phyloP scores from a whole-genome alignment of 2,888 invertebrate genomes.

The Sarcophaga rosellei region DNA sequence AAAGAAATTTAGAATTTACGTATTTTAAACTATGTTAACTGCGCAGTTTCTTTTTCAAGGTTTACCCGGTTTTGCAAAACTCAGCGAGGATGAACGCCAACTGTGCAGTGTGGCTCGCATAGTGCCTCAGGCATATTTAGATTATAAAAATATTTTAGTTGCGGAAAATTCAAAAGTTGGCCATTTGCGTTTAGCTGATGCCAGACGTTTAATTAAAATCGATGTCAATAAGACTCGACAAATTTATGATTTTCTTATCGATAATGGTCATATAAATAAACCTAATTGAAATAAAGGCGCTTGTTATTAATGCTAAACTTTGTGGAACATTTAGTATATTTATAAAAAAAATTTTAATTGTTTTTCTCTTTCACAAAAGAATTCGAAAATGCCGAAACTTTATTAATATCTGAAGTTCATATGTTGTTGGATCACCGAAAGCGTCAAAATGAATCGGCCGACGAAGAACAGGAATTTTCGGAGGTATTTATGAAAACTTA shows the following conservation, averaged over 20 bases:
- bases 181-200: slow-evolving; percentile 89
- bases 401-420: slow-evolving; percentile 97
- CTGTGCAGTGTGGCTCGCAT: slow-evolving; percentile 90
- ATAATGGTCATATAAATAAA: slow-evolving; percentile 87
- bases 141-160: slow-evolving; percentile 88
- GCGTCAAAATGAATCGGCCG: slow-evolving; percentile 98
- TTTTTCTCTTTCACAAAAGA: slow-evolving; percentile 83
- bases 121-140: slow-evolving; percentile 89
- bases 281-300: slow-evolving; percentile 77
- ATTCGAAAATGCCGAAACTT: slow-evolving; percentile 98
- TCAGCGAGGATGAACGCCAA: slow-evolving; percentile 87
- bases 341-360: not conserved
- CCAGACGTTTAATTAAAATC: slow-evolving; percentile 92
- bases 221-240: slow-evolving; percentile 96
- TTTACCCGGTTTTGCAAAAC: slow-evolving; percentile 89
- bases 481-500: slow-evolving; percentile 99
- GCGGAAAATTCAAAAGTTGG: slow-evolving; percentile 89
- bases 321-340: too few relatives aligned
- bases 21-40: not conserved
- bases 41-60: slow-evolving; percentile 78
- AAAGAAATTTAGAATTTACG: not conserved
- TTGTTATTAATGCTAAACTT: slow-evolving; percentile 31
- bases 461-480: slow-evolving; percentile 98
- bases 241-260: slow-evolving; percentile 89
- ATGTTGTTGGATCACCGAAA: slow-evolving; percentile 98